These are phyloP conservation scores for Andrena flavipes DNA, from an alignment of 2,888 invertebrate genomes.

Conservation along the genomic window DNA sequence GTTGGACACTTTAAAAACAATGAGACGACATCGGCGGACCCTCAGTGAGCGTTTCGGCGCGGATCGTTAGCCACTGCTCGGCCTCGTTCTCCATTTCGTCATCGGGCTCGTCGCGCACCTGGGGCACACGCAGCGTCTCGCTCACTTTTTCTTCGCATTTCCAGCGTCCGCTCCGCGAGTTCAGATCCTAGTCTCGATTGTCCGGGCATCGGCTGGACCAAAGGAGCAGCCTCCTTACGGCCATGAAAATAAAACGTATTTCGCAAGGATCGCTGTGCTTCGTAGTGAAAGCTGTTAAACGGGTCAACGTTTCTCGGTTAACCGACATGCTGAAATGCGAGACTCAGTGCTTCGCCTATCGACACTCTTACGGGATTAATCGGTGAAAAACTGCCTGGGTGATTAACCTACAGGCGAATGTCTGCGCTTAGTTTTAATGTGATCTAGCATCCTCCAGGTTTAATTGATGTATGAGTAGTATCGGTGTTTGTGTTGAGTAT, in stretches of 20 bases:
- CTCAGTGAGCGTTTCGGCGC: constrained; percentile 76
- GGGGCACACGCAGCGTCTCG: neutral
- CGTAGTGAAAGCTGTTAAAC: constrained; percentile 49
- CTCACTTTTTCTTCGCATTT: constrained; percentile 1
- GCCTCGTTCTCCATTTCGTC: constrained; percentile 50
- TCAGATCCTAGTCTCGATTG: neutral
- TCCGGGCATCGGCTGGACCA: neutral
- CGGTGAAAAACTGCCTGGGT: neutral
- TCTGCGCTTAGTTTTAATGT: no score
- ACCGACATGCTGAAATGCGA: constrained; percentile 32
- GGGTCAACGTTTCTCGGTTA: constrained; percentile 39
- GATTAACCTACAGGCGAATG: constrained; percentile 6
- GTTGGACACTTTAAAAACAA: constrained; percentile 81
- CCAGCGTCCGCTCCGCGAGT: neutral
- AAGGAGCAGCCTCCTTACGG: neutral
- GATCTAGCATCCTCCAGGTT: no score
- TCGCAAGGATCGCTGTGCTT: constrained; percentile 38
- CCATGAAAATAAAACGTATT: constrained; percentile 24
- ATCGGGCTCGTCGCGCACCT: neutral
- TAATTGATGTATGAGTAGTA: no score
- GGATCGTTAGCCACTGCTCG: constrained; percentile 60
- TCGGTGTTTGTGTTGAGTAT: no score
- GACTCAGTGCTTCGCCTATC: constrained; percentile 16
- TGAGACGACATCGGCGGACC: constrained; percentile 75
- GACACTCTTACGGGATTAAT: constrained; percentile 33